A percentile compares a stretch with the other conserved stretches of the same genome.
Evolutionary conservation across 2,797 vertebrate species (phyloP).

Genomic region (Taenioides sp.): DNA sequence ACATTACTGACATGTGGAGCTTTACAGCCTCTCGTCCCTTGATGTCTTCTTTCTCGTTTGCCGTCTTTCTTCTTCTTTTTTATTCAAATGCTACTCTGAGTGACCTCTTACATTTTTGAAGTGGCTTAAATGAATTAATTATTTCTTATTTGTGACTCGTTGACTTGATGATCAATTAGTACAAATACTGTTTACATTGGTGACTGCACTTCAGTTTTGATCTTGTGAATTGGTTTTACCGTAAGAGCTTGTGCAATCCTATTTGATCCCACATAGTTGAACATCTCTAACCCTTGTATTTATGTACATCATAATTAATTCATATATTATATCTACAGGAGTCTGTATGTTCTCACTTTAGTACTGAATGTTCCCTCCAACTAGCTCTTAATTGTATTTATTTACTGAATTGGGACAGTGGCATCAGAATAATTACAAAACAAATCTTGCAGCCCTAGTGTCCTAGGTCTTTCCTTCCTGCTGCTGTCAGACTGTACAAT

Average conservation of each 20-base stretch:
- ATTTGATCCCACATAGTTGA: not conserved
- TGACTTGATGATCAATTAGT: not conserved
- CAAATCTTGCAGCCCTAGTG: not conserved
- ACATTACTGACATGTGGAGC: constrained; percentile 46
- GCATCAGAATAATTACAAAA: not conserved
- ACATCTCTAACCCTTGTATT: not conserved
- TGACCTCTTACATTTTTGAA: constrained; percentile 8
- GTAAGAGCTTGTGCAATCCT: not conserved
- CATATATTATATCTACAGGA: not conserved
- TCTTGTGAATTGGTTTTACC: constrained; percentile 6
- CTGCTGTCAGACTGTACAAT: too few relatives aligned
- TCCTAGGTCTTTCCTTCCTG: too few relatives aligned
- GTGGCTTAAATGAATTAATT: not conserved
- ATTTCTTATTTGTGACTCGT: constrained; percentile 2
- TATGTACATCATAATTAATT: constrained; percentile 1
- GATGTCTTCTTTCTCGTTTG: constrained; percentile 12
- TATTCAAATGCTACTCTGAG: constrained; percentile 5
- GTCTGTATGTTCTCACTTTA: not conserved
- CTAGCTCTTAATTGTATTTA: not conserved
- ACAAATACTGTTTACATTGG: constrained; percentile 8
- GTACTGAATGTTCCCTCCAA: not conserved
- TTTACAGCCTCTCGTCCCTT: constrained; percentile 10
- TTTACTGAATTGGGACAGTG: not conserved
- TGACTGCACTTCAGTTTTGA: constrained; percentile 3
- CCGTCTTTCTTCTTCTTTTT: constrained; percentile 1